These are phyloP conservation scores for Sturnus vulgaris DNA, from an alignment of 2,113 vertebrate genomes.

Conservation along the genomic window DNA sequence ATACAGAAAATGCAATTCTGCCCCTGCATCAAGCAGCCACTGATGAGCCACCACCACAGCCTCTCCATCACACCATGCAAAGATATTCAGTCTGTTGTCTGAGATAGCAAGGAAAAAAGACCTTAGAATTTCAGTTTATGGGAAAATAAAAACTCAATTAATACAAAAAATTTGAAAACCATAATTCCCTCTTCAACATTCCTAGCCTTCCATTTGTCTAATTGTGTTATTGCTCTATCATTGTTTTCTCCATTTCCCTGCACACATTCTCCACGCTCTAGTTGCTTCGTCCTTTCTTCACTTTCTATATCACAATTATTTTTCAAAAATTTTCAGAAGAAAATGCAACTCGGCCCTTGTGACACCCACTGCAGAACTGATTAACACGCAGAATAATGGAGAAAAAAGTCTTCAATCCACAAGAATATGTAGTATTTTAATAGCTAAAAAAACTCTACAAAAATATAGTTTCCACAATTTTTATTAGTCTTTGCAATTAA, in stretches of 20 bases:
- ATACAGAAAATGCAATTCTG: not conserved
- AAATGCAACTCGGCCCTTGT: not conserved
- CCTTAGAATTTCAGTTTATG: not conserved
- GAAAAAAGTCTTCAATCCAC: not conserved
- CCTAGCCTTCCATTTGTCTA: not conserved
- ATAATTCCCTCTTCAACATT: not conserved
- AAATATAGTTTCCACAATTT: not conserved
- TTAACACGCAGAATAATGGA: not conserved
- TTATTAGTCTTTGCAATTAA: not conserved
- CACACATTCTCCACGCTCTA: not conserved
- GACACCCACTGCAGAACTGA: not conserved
- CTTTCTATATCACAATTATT: not conserved
- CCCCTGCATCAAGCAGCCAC: not conserved
- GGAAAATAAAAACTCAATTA: not conserved
- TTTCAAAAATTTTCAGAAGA: not conserved
- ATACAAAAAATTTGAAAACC: not conserved
- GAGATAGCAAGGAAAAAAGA: not conserved
- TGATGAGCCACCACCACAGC: not conserved
- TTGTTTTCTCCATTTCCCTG: not conserved
- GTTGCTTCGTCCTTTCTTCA: not conserved
- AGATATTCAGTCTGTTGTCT: not conserved
- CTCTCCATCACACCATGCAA: not conserved
- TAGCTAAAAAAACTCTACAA: not conserved
- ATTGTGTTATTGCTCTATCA: not conserved
- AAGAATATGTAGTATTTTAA: not conserved